Conservation (phyloP, 2,113 vertebrate genomes). For the Callionymus lyra region DNA sequence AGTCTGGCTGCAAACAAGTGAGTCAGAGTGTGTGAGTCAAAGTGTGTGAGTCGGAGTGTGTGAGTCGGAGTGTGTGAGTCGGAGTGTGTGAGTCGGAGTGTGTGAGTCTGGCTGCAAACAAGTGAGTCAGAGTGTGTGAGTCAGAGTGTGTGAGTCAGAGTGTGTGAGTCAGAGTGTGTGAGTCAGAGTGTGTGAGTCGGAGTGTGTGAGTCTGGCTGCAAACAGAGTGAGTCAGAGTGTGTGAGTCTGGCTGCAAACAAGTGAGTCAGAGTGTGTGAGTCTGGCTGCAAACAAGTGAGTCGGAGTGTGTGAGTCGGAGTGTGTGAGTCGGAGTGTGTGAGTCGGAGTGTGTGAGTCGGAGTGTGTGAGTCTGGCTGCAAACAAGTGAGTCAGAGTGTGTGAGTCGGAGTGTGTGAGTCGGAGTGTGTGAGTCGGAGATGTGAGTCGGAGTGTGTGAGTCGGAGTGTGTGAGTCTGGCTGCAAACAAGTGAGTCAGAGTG, state of each 20-base stretch:
- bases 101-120: conserved; percentile 83
- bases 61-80: conserved; percentile 87
- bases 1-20: conserved; percentile 88
- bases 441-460: conserved; percentile 61
- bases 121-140: conserved; percentile 69
- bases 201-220: conserved; percentile 82
- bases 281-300: conserved; percentile 89
- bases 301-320: conserved; percentile 10
- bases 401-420: no score
- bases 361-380: conserved; percentile 83
- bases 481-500: conserved; percentile 77
- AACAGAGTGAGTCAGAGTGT: conserved; percentile 76
- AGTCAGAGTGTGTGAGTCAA: conserved; percentile 50
- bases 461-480: conserved; percentile 83
- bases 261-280: conserved; percentile 83
- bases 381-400: conserved; percentile 72
- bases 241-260: conserved; percentile 74
- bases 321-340: conserved; percentile 86
- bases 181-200: conserved; percentile 50
- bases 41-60: no score
- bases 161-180: conserved; percentile 85
- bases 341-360: conserved; percentile 41
- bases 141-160: no score
- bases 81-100: conserved; percentile 38
- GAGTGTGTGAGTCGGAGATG: conserved; percentile 85